A percentile compares a stretch with the other conserved stretches of the same genome.
Conservation (phyloP, 2,797 vertebrate genomes). For the Gymnothorax javanicus region DNA sequence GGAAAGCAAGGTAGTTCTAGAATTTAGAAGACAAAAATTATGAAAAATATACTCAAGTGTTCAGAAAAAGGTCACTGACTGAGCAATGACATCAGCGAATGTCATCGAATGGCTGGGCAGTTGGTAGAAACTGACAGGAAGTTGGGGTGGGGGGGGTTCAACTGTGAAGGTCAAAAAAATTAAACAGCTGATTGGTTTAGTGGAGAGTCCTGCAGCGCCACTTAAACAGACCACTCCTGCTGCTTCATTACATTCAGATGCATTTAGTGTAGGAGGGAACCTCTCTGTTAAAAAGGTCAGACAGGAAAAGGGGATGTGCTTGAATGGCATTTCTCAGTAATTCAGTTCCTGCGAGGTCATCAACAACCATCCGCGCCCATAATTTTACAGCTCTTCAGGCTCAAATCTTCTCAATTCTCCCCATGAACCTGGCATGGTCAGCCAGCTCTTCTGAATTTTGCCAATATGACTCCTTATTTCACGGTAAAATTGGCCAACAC, state of each 20-base stretch:
- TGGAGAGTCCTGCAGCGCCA: constrained; percentile 50
- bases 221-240: constrained; percentile 51
- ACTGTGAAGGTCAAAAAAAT: constrained; percentile 64
- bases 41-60: no score
- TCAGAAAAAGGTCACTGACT: neutral
- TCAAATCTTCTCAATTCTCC: neutral
- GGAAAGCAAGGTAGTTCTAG: no score
- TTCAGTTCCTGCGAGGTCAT: neutral
- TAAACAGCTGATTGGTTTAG: constrained; percentile 64
- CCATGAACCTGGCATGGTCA: neutral
- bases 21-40: no score
- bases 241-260: constrained; percentile 65
- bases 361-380: neutral
- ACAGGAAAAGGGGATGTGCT: neutral
- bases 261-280: constrained; percentile 38
- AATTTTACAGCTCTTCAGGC: neutral
- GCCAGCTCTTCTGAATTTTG: neutral
- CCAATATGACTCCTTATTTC: neutral
- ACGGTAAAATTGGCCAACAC: neutral
- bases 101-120: neutral
- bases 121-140: neutral
- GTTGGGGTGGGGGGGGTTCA: neutral
- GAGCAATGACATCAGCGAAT: neutral
- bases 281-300: constrained; percentile 27
- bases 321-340: neutral